Evolutionary conservation across 2,888 invertebrate species (phyloP).

Genomic region (Priocnemis perturbator): DNA sequence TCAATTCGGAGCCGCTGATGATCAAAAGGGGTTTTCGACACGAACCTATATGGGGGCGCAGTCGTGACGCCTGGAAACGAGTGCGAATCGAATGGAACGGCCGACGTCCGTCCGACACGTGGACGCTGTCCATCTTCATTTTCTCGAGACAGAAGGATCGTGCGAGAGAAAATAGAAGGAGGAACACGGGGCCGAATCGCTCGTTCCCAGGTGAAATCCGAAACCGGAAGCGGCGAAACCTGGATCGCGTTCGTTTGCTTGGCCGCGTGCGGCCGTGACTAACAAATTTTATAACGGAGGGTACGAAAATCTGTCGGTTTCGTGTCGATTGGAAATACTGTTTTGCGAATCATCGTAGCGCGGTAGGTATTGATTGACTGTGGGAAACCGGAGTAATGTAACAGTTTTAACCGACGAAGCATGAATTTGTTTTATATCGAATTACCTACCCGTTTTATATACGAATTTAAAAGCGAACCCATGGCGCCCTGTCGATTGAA

Average conservation of each 20-base stretch:
- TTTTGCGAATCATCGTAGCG: too few species aligned
- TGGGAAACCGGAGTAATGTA: too few species aligned
- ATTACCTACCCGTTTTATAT: too few species aligned
- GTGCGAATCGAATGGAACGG: conserved; percentile 33
- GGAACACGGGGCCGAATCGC: conserved; percentile 11
- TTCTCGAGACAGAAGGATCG: conserved; percentile 43
- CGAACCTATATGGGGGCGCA: conserved; percentile 16
- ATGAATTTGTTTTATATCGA: too few species aligned
- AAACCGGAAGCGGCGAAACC: conserved; percentile 11
- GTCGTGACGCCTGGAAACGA: conserved; percentile 19
- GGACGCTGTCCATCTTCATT: conserved; percentile 66
- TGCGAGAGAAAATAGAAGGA: conserved; percentile 19
- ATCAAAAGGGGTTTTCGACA: conserved; percentile 44
- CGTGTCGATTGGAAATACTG: too few species aligned
- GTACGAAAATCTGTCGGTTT: too few species aligned
- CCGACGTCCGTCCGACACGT: conserved; percentile 53
- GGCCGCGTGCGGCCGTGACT: background rate
- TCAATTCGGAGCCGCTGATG: conserved; percentile 45
- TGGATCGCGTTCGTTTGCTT: background rate
- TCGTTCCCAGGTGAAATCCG: conserved; percentile 59
- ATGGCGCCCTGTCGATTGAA: too few species aligned
- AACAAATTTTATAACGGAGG: too few species aligned
- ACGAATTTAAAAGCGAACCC: too few species aligned
- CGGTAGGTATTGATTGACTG: too few species aligned
- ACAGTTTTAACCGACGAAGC: too few species aligned